Evolutionary conservation across 2,888 invertebrate genomes (phyloP), one percentile per base, ranked within the genome.

Genomic region (Diplolepis rosae): DNA sequence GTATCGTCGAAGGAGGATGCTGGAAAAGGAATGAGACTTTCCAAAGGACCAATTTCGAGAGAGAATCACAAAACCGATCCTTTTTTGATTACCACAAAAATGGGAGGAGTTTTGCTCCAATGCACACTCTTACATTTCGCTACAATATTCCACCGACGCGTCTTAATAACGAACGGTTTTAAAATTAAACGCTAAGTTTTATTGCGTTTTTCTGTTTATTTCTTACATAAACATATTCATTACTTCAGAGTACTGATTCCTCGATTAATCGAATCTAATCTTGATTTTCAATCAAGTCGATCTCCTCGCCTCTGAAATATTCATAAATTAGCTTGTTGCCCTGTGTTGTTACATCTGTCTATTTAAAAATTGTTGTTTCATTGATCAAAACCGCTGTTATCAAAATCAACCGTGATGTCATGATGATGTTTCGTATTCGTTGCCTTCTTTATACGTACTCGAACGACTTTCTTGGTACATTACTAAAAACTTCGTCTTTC

Each of bases 161-260:
- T 78, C 74, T 67, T 71, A 78, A n/a, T n/a, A n/a, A 76, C 78
- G 61, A 81, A 83, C 76, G 79, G 80, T 32, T 35, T 82, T 79
- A n/a, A n/a, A 83, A 84, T 81, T 81, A 82, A 81, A 81, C 72
- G 78, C 81, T 84, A 84, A 81, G 71, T 79, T 80, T 83, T 82
- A 81, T 73, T 80, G 78, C 70, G 77, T 68, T 79, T 75, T 67
- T 70, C 77, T 72, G 69, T 35, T 70, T 56, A 56, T 35, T 56
- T 56, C 56, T 56, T 56, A 24, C 22, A 32, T 54, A 24, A 22
- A 56, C 35, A 56, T 35, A 56, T 56, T 56, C 32, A 54, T 35
- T 56, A 35, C 22, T 54, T 56, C 13, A 24, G 24, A 61, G 35
- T 39, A 35, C 35, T 39, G 24, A n/a, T 22, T 24, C 35, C 30